A percentile compares a stretch with the other conserved stretches of the same genome.
Evolutionary conservation across 2,888 invertebrate species (phyloP).

Genomic region (Drosophila aldrichi): DNA sequence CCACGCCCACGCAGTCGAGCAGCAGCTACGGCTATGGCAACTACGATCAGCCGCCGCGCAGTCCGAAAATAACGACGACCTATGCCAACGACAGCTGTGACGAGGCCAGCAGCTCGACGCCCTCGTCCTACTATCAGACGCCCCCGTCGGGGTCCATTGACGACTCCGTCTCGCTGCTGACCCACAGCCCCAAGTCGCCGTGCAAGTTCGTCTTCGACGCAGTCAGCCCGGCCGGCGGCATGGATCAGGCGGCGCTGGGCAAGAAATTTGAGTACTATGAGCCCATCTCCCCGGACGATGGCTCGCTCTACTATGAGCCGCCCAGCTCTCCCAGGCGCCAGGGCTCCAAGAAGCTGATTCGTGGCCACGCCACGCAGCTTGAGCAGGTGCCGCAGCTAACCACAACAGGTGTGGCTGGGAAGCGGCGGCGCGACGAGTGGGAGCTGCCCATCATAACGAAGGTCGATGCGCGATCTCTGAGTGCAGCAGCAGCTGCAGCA

Average conservation of each 20-base stretch:
- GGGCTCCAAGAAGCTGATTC: slow-evolving; percentile 70
- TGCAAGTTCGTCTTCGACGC: slow-evolving; percentile 87
- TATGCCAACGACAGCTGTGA: slow-evolving; percentile 83
- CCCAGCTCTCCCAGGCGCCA: slow-evolving; percentile 72
- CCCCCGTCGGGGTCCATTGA: slow-evolving; percentile 82
- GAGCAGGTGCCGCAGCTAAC: slow-evolving; percentile 64
- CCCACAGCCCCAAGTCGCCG: slow-evolving; percentile 87
- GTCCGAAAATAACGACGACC: slow-evolving; percentile 85
- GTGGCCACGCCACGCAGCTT: slow-evolving; percentile 51
- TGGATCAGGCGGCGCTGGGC: slow-evolving; percentile 53
- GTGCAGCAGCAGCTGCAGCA: slow-evolving; percentile 47
- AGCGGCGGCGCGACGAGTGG: slow-evolving; percentile 76
- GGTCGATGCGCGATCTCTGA: slow-evolving; percentile 73
- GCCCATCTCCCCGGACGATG: slow-evolving; percentile 83
- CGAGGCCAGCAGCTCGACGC: slow-evolving; percentile 72
- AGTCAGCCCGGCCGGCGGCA: slow-evolving; percentile 80
- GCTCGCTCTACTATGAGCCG: slow-evolving; percentile 70
- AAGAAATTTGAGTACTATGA: slow-evolving; percentile 85
- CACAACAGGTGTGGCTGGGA: slow-evolving; percentile 49
- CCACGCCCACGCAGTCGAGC: slow-evolving; percentile 47
- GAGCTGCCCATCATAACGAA: slow-evolving; percentile 73
- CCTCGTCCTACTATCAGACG: slow-evolving; percentile 83
- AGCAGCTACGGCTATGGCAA: slow-evolving; percentile 54
- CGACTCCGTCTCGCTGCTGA: slow-evolving; percentile 71
- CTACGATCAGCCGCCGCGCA: slow-evolving; percentile 82